These are phyloP conservation scores for Drosophila buzzatii DNA, from an alignment of 2,888 invertebrate species.

Conservation along the genomic window DNA sequence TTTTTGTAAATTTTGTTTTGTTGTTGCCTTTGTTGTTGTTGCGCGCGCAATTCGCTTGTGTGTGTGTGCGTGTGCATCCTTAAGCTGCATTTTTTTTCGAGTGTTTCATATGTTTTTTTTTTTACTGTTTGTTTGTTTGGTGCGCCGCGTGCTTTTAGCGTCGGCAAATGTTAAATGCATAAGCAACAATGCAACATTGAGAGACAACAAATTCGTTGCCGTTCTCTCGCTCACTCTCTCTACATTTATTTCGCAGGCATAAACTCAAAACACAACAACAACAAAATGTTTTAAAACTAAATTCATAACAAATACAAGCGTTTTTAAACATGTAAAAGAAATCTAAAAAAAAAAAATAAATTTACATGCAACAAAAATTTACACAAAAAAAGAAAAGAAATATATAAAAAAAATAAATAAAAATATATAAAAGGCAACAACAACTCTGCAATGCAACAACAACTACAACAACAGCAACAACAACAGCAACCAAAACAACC, in stretches of 20 bases:
- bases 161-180: constrained; percentile 37
- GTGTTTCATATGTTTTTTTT: constrained; percentile 18
- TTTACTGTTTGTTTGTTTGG: background rate
- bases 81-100: constrained; percentile 12
- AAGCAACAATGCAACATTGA: constrained; percentile 15
- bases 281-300: constrained; percentile 59
- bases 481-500: background rate
- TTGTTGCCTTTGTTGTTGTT: constrained; percentile 33
- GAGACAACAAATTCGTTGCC: background rate
- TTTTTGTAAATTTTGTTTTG: background rate
- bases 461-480: background rate
- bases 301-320: constrained; percentile 63
- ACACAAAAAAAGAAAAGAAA: background rate
- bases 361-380: constrained; percentile 18
- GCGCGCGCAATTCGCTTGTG: constrained; percentile 50
- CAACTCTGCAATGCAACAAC: constrained; percentile 61
- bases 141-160: constrained; percentile 38
- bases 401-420: background rate
- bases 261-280: constrained; percentile 69
- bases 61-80: constrained; percentile 22
- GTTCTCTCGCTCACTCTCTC: background rate
- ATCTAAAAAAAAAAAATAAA: background rate
- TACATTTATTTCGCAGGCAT: constrained; percentile 64
- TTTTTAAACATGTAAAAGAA: constrained; percentile 52
- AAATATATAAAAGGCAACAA: constrained; percentile 30